These are phyloP conservation scores for Pediacus dermestoides DNA, from an alignment of 2,888 invertebrate genomes.

Conservation along the genomic window DNA sequence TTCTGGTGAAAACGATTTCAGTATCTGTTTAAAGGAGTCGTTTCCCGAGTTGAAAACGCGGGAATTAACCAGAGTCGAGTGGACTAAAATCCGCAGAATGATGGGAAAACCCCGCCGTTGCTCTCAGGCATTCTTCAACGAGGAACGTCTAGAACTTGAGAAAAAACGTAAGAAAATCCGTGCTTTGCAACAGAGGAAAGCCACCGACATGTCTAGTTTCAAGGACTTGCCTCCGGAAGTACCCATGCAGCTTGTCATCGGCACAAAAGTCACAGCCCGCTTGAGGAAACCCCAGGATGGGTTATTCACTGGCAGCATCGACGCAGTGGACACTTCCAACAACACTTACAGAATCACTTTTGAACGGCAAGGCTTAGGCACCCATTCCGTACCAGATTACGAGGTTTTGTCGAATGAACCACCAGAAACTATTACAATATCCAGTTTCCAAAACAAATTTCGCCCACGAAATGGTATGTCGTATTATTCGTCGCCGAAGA, in stretches of 20 bases:
- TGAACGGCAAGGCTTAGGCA: slow-evolving; percentile 87
- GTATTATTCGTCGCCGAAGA: slow-evolving; percentile 48
- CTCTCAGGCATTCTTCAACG: slow-evolving; percentile 91
- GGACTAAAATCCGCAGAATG: slow-evolving; percentile 91
- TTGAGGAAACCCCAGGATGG: slow-evolving; percentile 92
- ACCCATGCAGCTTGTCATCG: slow-evolving; percentile 90
- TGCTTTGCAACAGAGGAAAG: slow-evolving; percentile 87
- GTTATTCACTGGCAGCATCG: slow-evolving; percentile 81
- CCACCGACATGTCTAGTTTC: slow-evolving; percentile 66
- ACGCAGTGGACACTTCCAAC: slow-evolving; percentile 92
- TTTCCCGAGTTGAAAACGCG: slow-evolving; percentile 88
- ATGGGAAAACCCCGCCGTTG: slow-evolving; percentile 97
- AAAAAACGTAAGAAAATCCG: slow-evolving; percentile 88
- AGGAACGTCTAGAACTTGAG: slow-evolving; percentile 88
- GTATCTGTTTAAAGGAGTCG: slow-evolving; percentile 86
- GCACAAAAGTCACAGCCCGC: slow-evolving; percentile 89
- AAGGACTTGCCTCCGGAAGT: slow-evolving; percentile 93
- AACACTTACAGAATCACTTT: slow-evolving; percentile 94
- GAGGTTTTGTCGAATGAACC: slow-evolving; percentile 93
- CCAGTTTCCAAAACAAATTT: slow-evolving; percentile 78
- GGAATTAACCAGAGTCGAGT: slow-evolving; percentile 82
- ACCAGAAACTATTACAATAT: slow-evolving; percentile 84
- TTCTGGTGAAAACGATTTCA: slow-evolving; percentile 94
- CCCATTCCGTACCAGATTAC: slow-evolving; percentile 93
- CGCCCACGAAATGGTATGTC: slow-evolving; percentile 62